These are phyloP conservation scores for Colistium nudipinnis DNA, from an alignment of 2,113 vertebrate genomes.

Conservation along the genomic window DNA sequence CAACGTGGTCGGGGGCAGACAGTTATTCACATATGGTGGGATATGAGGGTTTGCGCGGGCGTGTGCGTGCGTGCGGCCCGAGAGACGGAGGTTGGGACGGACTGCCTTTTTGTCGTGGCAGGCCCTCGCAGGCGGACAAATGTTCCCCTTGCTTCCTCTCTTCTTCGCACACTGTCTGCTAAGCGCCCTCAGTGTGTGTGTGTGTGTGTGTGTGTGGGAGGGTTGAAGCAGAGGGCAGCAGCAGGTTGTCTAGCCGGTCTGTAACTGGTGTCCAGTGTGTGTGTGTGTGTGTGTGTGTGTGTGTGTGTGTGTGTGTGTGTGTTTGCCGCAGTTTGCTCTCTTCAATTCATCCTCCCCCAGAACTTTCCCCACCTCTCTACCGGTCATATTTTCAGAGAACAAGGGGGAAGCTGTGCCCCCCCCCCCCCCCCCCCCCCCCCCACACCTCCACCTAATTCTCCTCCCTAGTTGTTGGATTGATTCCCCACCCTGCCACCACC, in stretches of 20 bases:
- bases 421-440: too few species aligned
- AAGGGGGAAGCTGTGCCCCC: neutral
- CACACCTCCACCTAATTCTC: constrained; percentile 34
- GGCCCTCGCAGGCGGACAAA: constrained; percentile 34
- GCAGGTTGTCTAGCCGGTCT: constrained; percentile 21
- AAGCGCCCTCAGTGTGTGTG: constrained; percentile 26
- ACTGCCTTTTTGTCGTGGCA: constrained; percentile 19
- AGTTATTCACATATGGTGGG: constrained; percentile 39
- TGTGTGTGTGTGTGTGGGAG: neutral
- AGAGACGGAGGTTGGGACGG: constrained; percentile 1
- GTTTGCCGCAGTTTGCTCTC: constrained; percentile 5
- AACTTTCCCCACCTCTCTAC: neutral
- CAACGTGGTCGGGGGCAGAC: constrained; percentile 14
- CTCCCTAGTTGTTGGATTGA: constrained; percentile 52
- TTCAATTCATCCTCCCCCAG: neutral
- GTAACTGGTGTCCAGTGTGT: constrained; percentile 21
- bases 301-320: too few species aligned
- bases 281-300: too few species aligned
- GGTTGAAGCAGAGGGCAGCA: constrained; percentile 39
- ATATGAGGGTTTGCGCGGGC: neutral
- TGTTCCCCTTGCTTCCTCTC: constrained; percentile 24
- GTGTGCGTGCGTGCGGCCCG: neutral
- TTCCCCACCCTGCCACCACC: constrained; percentile 26
- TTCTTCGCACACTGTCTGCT: constrained; percentile 26
- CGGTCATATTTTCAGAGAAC: constrained; percentile 18